Evolutionary conservation across 2,888 invertebrate genomes (phyloP), one percentile per base, ranked within the genome.

Genomic region (Sphaerophoria rueppellii): DNA sequence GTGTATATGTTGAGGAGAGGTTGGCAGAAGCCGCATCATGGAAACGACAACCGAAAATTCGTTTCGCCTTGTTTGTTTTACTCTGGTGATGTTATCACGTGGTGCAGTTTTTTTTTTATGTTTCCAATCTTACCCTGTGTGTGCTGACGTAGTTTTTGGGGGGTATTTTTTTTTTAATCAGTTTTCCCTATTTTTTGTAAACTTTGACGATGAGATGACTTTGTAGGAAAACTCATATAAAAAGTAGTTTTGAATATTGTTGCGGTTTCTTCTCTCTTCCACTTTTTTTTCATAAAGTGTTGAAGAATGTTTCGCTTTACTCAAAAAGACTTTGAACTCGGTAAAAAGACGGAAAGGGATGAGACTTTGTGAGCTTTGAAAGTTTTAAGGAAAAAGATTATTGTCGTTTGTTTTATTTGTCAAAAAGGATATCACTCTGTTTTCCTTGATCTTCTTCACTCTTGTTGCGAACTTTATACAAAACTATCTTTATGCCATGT

Each of bases 191-290:
- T n/a, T n/a, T n/a, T n/a, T n/a, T n/a, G n/a, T n/a, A n/a, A n/a
- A 34, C 35, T 50, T 12, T 34, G 46, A 34, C 34, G 50, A 81
- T 52, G 76, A 76, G 76, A 76, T 82, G 76, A 77, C 72, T 82
- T 77, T 77, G 82, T 55, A 48, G 67, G 35, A 40, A 60, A 75
- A 72, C 72, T 77, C 72, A 77, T 67, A 67, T 54, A 67, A 67
- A 67, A 67, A 52, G 54, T 50, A 65, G 65, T 65, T 65, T 65
- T 16, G 11, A 50, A 35, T 50, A 63, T 63, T 63, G 48, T 63
- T 50, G 63, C 5, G 24, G 11, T 24, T 50, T 35, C 52, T 0
- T 2, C 6, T 37, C 0, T 52, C 6, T 37, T 40, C 46, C 46
- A 46, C n/a, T 40, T 60, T 60, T 60, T 12, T 3, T 63, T 48